phyloP scores from a whole-genome alignment of 2,113 vertebrate species.

The Atlantisia rogersi region DNA sequence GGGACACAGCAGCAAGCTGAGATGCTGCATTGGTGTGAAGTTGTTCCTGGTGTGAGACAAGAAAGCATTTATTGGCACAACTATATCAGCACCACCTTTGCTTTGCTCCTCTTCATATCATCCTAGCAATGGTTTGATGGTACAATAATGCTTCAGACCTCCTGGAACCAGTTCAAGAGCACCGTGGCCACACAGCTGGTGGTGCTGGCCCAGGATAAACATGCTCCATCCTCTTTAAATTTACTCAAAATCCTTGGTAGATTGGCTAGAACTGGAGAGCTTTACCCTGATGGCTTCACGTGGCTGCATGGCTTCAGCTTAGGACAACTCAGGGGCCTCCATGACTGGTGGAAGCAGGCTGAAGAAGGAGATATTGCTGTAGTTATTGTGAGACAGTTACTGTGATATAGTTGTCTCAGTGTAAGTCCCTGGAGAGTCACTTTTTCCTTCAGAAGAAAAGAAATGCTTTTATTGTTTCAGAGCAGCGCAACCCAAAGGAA shows the following conservation, averaged over 20 bases:
- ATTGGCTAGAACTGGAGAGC: not conserved
- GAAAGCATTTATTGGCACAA: fast-evolving
- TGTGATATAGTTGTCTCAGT: not conserved
- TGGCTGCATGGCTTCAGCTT: fast-evolving
- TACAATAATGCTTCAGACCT: not conserved
- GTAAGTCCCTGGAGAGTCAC: not conserved
- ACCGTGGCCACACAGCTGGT: fast-evolving
- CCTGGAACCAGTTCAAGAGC: not conserved
- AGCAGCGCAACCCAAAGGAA: not conserved
- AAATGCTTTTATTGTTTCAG: not conserved
- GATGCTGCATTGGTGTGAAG: not conserved
- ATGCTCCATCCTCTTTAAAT: not conserved
- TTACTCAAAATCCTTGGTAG: not conserved
- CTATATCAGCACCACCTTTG: not conserved
- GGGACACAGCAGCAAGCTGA: not conserved
- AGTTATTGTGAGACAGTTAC: not conserved
- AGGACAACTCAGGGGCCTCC: not conserved
- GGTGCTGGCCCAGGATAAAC: not conserved
- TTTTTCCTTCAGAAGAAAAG: not conserved
- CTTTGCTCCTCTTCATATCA: not conserved
- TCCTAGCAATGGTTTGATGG: not conserved
- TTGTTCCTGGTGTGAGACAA: not conserved
- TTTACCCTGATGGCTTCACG: not conserved
- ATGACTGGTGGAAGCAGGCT: not conserved
- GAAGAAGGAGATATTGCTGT: not conserved